These are phyloP conservation scores for Coryphaenoides rupestris DNA, from an alignment of 2,113 vertebrate species.

Conservation along the genomic window DNA sequence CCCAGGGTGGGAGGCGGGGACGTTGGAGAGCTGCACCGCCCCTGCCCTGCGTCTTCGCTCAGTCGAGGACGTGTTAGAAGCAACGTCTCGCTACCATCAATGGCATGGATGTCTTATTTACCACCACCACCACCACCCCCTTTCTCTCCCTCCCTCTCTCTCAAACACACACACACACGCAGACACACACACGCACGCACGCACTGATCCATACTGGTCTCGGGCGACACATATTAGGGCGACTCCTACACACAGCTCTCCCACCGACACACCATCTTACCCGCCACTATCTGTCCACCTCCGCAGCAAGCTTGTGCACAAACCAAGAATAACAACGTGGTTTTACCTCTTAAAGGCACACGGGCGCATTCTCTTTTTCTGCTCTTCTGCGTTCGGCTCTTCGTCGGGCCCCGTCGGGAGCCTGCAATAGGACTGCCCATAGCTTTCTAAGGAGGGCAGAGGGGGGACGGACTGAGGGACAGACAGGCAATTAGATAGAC, in stretches of 20 bases:
- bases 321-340: constrained; percentile 72
- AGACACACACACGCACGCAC: constrained; percentile 18
- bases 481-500: not conserved
- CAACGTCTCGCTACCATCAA: constrained; percentile 43
- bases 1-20: constrained; percentile 47
- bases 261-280: constrained; percentile 54
- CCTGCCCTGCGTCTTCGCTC: constrained; percentile 40
- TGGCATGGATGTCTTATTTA: constrained; percentile 44
- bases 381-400: not conserved
- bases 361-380: constrained; percentile 20
- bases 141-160: constrained; percentile 1
- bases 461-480: not conserved
- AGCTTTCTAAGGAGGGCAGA: not conserved
- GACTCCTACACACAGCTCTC: constrained; percentile 63
- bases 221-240: constrained; percentile 59
- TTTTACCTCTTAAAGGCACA: constrained; percentile 67
- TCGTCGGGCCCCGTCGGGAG: not conserved
- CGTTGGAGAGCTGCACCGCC: constrained; percentile 39
- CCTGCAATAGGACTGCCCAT: not conserved
- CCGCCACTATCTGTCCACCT: constrained; percentile 69
- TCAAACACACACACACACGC: constrained; percentile 11
- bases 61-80: constrained; percentile 54
- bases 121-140: constrained; percentile 10
- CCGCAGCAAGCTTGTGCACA: constrained; percentile 72
- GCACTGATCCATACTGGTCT: constrained; percentile 49